Base-by-base conservation (phyloP, 2,797 vertebrate genomes). In the Kryptopterus vitreolus region DNA sequence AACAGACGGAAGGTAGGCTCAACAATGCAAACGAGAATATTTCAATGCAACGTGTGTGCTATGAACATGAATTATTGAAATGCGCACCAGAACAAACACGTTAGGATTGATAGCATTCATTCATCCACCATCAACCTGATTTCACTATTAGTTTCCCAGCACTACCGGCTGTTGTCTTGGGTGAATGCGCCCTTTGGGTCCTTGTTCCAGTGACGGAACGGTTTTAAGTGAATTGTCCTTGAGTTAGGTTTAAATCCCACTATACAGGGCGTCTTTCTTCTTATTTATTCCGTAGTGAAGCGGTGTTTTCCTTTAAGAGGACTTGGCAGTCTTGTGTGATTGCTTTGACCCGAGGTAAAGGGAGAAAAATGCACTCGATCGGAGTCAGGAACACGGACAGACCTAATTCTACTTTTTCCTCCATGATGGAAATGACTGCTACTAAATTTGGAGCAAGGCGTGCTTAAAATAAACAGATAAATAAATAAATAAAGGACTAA, bases 21-120 rank as follows among this genome's bases (percentile, higher is more conserved):
- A 78, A 61, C 78, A 82, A 74, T 82, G 48, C 52, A 81, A 74
- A 74, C 73, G 68, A 62, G 48, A 83, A 81, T 76, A 62, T 80
- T 73, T 80, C 59, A 81, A 77, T 74, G 55, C 58, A n/a, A 50
- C 24, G 81, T 76, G 59, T 58, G 75, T 80, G 57, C 65, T 83
- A 81, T 76, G 68, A 78, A 83, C 77, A 86, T 86, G 73, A 84
- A 84, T 86, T 86, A 84, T 85, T 87, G 46, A 87, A 83, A 86
- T 70, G 83, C 70, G 62, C 16, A 24, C 46, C 68, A 76, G 59
- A 81, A 82, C 69, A 5, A 81, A 52, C 69, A 53, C 82, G 83
- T 83, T 79, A 83, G 74, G 74, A 22, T 72, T 81, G 59, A 55
- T 71, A 46, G 59, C 22, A 66, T 31, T 53, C 33, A 3, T 79